Conservation (phyloP, 2,113 vertebrate species). For the Lagopus muta region DNA sequence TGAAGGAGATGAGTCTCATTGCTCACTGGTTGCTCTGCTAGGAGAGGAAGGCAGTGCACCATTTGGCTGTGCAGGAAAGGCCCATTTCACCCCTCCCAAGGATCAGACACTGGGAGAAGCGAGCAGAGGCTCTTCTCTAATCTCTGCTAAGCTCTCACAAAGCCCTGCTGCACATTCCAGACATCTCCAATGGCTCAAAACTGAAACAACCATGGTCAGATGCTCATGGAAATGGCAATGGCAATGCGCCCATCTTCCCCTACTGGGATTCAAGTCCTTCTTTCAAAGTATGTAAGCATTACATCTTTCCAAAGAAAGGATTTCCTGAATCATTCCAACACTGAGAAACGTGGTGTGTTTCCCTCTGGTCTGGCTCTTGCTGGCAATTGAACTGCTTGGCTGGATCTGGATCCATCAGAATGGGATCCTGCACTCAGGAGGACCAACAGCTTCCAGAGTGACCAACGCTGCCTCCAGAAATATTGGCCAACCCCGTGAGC, state of each 20-base stretch:
- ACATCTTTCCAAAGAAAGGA: conserved; percentile 44
- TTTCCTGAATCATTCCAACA: conserved; percentile 53
- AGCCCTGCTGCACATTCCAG: neutral
- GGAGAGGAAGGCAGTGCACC: neutral
- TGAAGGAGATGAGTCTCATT: neutral
- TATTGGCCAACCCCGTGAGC: conserved; percentile 27
- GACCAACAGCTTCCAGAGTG: conserved; percentile 21
- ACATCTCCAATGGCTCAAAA: neutral
- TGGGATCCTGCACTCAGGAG: neutral
- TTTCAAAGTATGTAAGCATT: conserved; percentile 31
- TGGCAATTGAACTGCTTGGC: neutral
- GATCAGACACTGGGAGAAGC: neutral
- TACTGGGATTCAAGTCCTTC: neutral
- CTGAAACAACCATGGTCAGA: neutral
- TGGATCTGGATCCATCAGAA: neutral
- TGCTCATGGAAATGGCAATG: neutral
- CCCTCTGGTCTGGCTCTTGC: neutral
- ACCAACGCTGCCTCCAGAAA: conserved; percentile 32
- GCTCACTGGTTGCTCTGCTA: neutral
- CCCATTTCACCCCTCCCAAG: neutral
- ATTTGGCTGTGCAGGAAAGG: neutral
- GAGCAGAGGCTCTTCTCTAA: conserved; percentile 20
- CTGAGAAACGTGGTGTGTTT: neutral
- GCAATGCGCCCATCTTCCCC: neutral
- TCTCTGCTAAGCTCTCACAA: conserved; percentile 30